phyloP scores from a whole-genome alignment of 2,888 invertebrate genomes.

The Lumbricus terrestris region DNA sequence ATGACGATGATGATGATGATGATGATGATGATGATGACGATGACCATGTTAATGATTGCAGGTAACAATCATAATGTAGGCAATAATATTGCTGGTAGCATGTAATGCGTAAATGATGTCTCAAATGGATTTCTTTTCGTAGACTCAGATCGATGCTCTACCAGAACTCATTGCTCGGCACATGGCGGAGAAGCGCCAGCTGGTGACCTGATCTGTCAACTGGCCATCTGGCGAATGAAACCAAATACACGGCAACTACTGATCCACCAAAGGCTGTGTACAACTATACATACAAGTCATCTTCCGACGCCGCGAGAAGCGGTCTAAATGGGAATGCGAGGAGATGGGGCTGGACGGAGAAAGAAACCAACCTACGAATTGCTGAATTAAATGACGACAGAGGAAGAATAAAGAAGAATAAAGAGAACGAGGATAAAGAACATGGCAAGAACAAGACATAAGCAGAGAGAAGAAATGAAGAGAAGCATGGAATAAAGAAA shows the following conservation, averaged over 20 bases:
- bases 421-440: background rate
- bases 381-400: background rate
- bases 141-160: background rate
- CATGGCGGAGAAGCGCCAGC: background rate
- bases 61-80: too few relatives aligned
- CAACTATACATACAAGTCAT: too few relatives aligned
- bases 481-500: too few relatives aligned
- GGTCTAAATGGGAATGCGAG: background rate
- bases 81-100: too few relatives aligned
- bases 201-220: background rate
- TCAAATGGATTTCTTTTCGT: background rate
- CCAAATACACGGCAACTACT: background rate
- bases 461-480: too few relatives aligned
- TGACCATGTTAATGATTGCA: too few relatives aligned
- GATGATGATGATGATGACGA: too few relatives aligned
- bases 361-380: background rate
- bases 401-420: background rate
- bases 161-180: background rate
- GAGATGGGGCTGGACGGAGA: fast-evolving
- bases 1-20: too few relatives aligned
- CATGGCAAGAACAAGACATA: too few relatives aligned
- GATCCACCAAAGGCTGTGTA: background rate
- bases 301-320: background rate
- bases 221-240: background rate
- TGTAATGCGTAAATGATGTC: too few relatives aligned